phyloP scores from a whole-genome alignment of 2,888 invertebrate genomes.

The Hydroisotoma schaefferi region DNA sequence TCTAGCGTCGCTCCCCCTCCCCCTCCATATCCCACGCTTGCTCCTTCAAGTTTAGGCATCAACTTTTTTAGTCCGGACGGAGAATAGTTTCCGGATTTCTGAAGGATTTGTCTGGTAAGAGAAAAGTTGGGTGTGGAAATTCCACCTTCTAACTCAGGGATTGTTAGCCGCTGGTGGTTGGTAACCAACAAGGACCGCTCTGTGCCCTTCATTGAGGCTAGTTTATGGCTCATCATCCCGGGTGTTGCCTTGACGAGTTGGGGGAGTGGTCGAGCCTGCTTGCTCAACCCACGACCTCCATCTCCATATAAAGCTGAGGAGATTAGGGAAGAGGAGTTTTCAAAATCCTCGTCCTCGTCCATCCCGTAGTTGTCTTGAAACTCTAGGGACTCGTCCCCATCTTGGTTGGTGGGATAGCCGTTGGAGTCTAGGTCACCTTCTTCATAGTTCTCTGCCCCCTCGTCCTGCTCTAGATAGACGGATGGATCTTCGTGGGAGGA shows the following conservation, averaged over 20 bases:
- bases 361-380: no score
- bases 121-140: conserved; percentile 28
- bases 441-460: no score
- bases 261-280: background rate
- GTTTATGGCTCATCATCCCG: conserved; percentile 1
- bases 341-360: no score
- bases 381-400: no score
- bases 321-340: no score
- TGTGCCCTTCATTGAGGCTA: background rate
- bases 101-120: conserved; percentile 26
- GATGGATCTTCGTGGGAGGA: no score
- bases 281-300: no score
- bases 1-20: no score
- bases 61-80: background rate
- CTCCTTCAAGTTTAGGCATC: background rate
- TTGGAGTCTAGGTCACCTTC: no score
- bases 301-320: no score
- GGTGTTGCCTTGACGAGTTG: background rate
- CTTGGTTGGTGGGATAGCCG: no score
- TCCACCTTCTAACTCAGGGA: conserved; percentile 5
- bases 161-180: conserved; percentile 3
- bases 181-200: background rate
- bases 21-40: background rate
- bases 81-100: background rate
- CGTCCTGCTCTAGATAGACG: no score